phyloP scores from a whole-genome alignment of 2,113 vertebrate species.

The Excalfactoria chinensis region DNA sequence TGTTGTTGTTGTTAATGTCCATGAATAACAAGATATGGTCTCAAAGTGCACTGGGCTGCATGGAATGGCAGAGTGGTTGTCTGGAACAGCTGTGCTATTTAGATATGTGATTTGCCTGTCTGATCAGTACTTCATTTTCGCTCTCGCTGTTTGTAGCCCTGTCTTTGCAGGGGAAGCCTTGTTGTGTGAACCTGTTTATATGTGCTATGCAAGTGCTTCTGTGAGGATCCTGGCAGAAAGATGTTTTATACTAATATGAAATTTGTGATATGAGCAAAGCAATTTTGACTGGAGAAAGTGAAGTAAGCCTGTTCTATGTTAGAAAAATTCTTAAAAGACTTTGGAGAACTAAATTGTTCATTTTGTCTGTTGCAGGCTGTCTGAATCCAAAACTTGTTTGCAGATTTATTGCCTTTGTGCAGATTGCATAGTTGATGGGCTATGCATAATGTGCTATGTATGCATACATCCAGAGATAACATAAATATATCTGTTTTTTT shows the following conservation, averaged over 20 bases:
- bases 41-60: not conserved
- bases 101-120: not conserved
- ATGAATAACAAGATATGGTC: not conserved
- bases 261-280: not conserved
- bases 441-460: accelerated
- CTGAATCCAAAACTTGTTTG: not conserved
- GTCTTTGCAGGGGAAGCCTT: not conserved
- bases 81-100: not conserved
- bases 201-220: not conserved
- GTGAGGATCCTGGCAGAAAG: not conserved
- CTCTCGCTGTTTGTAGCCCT: not conserved
- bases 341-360: not conserved
- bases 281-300: not conserved
- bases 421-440: not conserved
- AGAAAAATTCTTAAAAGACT: not conserved
- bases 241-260: not conserved
- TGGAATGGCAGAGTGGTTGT: not conserved
- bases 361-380: not conserved
- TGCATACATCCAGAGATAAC: not conserved
- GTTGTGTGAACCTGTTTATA: not conserved
- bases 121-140: not conserved
- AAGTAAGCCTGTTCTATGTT: not conserved
- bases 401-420: not conserved
- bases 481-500: accelerated
- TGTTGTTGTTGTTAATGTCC: not conserved